Base-by-base conservation (phyloP, 2,888 invertebrate genomes). In the Agelastica alni region DNA sequence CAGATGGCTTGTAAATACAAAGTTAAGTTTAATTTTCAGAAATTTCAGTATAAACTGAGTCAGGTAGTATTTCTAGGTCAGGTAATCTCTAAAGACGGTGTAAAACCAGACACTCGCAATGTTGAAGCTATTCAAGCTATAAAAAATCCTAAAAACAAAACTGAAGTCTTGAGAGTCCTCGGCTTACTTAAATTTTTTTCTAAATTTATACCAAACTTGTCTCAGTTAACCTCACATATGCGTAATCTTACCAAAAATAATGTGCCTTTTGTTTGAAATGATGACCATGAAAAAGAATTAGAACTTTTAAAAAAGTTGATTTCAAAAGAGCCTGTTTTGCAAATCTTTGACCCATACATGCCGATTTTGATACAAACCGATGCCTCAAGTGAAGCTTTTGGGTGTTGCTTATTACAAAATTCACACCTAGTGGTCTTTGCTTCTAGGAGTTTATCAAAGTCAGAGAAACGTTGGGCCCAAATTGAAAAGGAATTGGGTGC, bases 181-280 rank as follows among this genome's bases (percentile, higher is more conserved):
- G 62, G 59, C 6, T 14, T 62, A n/a, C 36, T 58, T 2, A 60
- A 59, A 10, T 62, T 60, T 51, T 59, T 61, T 37, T 54, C 57
- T 12, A 60, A 58, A 49, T 60, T 57, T 43, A 57, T 63, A 18
- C 59, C 59, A 36, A 60, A 63, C 17, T 16, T 61, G 2, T 54
- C 54, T 14, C 28, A 49, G n/a, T 31, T 58, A 17, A 61, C 56
- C 2, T 37, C 7, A 9, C 34, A 52, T 41, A 36, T 61, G 46
- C 43, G 60, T 47, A 32, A 55, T 2, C 22, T 59, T n/a, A 56
- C 53, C 12, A 53, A 20, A 26, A 59, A 59, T 12, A 31, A 59
- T 45, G 41, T 48, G 3, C 5, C 9, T 13, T 60, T 59, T 22
- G 3, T n/a, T 20, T 63, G 59, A 56, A 47, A 30, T 6, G 4